phyloP scores from a whole-genome alignment of 2,113 vertebrate genomes.

The Chaenocephalus aceratus region DNA sequence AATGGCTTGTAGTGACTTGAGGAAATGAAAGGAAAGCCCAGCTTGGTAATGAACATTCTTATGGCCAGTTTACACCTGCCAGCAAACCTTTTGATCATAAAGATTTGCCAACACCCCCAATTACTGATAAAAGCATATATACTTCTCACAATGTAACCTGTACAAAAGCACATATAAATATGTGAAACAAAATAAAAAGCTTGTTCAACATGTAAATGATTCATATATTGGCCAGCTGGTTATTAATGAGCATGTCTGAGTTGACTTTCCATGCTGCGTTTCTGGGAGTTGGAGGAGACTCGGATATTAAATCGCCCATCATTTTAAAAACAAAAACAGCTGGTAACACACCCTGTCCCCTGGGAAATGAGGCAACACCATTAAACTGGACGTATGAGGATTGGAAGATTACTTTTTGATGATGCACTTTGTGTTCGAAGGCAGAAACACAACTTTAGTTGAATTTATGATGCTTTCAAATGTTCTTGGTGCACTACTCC shows the following conservation, averaged over 20 bases:
- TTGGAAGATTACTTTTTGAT: conserved; percentile 48
- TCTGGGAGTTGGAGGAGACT: conserved; percentile 25
- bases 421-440: conserved; percentile 52
- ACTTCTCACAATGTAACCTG: conserved; percentile 62
- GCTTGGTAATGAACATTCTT: conserved; percentile 27
- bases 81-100: conserved; percentile 45
- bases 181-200: conserved; percentile 67
- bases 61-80: conserved; percentile 47
- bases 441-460: conserved; percentile 24
- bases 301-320: conserved; percentile 32
- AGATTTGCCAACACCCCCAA: conserved; percentile 42
- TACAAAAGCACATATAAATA: conserved; percentile 62
- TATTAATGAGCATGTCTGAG: not conserved
- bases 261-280: conserved; percentile 12
- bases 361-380: conserved; percentile 55
- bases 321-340: conserved; percentile 33
- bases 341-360: conserved; percentile 58
- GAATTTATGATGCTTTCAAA: conserved; percentile 40
- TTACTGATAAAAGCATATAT: conserved; percentile 7
- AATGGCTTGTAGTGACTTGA: conserved; percentile 46
- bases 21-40: conserved; percentile 12
- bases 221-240: conserved; percentile 5
- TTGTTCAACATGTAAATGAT: conserved; percentile 36
- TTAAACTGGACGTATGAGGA: conserved; percentile 37
- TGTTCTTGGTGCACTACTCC: conserved; percentile 1